Percentiles rank a stretch among this genome's conserved stretches.
Conservation (phyloP, 2,888 invertebrate species). For the Dioctria linearis region DNA sequence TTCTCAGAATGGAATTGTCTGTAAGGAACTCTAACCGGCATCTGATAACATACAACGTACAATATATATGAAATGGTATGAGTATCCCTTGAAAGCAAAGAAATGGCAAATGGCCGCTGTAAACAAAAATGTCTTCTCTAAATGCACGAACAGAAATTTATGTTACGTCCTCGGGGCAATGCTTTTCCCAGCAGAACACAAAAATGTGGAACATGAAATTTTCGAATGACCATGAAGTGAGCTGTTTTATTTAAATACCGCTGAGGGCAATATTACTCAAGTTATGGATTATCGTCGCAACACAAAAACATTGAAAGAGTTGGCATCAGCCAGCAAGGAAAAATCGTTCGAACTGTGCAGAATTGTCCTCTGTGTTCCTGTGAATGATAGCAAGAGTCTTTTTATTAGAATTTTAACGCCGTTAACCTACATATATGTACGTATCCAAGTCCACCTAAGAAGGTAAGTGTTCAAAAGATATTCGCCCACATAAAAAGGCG, state of each 20-base stretch:
- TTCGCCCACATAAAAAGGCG: background rate
- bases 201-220: constrained; percentile 23
- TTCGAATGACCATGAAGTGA: constrained; percentile 12
- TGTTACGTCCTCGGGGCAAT: background rate
- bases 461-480: background rate
- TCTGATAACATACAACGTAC: background rate
- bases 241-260: background rate
- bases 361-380: background rate
- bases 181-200: background rate
- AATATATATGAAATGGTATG: no score
- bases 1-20: background rate
- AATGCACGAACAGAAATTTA: constrained; percentile 25
- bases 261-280: constrained; percentile 16
- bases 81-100: background rate
- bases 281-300: constrained; percentile 26
- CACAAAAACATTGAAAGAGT: background rate
- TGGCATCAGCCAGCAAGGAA: background rate
- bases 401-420: constrained; percentile 12
- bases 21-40: background rate
- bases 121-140: constrained; percentile 4
- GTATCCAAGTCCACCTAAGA: background rate
- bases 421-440: background rate
- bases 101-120: constrained; percentile 27
- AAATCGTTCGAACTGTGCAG: constrained; percentile 19
- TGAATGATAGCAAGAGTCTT: background rate